These are phyloP conservation scores for Anoncus sp. DNA, from an alignment of 2,888 invertebrate species.

Conservation along the genomic window DNA sequence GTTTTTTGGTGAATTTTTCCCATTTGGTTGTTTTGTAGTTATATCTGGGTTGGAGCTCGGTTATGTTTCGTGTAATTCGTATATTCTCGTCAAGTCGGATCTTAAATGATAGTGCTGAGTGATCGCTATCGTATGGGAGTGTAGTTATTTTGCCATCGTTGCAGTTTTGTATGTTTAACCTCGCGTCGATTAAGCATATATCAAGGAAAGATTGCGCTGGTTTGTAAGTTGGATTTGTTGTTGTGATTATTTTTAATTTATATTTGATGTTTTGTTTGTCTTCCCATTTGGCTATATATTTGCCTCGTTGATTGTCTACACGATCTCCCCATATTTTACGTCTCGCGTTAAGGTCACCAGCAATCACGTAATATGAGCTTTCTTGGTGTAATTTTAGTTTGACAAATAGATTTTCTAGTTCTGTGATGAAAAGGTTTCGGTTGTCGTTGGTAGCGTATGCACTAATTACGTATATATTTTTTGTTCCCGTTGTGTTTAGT, in stretches of 20 bases:
- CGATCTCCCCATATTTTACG: slow-evolving; percentile 36
- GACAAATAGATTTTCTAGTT: slow-evolving; percentile 13
- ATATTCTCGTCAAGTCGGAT: neutral
- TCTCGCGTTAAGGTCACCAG: slow-evolving; percentile 43
- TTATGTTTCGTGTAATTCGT: slow-evolving; percentile 1
- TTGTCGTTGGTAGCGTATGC: slow-evolving; percentile 19
- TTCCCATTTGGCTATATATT: slow-evolving; percentile 2
- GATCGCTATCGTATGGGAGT: slow-evolving; percentile 54
- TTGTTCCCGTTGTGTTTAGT: neutral
- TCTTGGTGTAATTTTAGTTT: neutral
- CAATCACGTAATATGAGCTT: slow-evolving; percentile 1
- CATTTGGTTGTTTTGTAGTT: slow-evolving; percentile 49
- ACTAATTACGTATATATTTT: slow-evolving; percentile 20
- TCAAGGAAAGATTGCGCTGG: slow-evolving; percentile 30
- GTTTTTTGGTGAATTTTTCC: slow-evolving; percentile 35
- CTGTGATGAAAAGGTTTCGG: slow-evolving; percentile 11
- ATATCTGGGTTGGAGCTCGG: neutral
- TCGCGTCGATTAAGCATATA: slow-evolving; percentile 27
- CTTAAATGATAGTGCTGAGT: slow-evolving; percentile 31
- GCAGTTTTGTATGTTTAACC: neutral
- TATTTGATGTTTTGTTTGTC: neutral
- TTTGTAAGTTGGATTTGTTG: slow-evolving; percentile 6
- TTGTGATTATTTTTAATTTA: slow-evolving; percentile 29
- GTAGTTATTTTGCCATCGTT: neutral
- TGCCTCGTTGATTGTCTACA: too few relatives aligned